phyloP scores from a whole-genome alignment of 2,888 invertebrate genomes.

The Neocrepidodera transversa region DNA sequence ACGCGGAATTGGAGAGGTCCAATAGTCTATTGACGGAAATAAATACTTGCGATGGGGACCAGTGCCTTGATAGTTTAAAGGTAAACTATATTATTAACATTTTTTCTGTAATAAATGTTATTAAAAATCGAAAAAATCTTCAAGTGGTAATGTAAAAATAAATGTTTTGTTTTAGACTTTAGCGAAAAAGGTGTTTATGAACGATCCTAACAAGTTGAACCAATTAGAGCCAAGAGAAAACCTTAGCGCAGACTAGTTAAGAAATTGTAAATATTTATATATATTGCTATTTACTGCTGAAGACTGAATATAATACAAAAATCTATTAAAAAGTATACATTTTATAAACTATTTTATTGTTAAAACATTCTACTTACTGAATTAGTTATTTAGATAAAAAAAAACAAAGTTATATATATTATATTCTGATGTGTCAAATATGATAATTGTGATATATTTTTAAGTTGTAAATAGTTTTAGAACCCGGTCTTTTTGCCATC shows the following conservation, averaged over 20 bases:
- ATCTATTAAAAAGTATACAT: conserved; percentile 51
- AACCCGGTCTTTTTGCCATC: conserved; percentile 30
- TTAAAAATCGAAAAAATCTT: too few relatives aligned
- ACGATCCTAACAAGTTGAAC: conserved; percentile 80
- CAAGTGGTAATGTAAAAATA: too few relatives aligned
- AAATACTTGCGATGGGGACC: conserved; percentile 95
- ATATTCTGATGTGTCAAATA: conserved; percentile 58
- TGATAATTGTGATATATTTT: conserved; percentile 56
- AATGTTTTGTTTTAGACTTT: conserved; percentile 67
- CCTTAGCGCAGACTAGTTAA: conserved; percentile 49
- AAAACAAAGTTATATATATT: conserved; percentile 31
- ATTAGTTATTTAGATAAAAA: conserved; percentile 36
- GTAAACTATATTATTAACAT: too few relatives aligned
- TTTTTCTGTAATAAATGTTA: too few relatives aligned
- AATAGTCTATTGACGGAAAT: conserved; percentile 91
- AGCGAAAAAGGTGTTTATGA: conserved; percentile 81
- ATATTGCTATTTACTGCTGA: conserved; percentile 42
- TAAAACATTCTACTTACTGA: conserved; percentile 41
- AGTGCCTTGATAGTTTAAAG: conserved; percentile 87
- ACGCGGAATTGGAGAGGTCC: conserved; percentile 91
- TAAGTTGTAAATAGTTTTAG: conserved; percentile 38
- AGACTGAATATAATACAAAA: conserved; percentile 53
- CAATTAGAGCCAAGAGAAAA: conserved; percentile 50
- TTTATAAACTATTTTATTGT: conserved; percentile 51
- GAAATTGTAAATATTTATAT: conserved; percentile 38